Base-by-base conservation (phyloP, 2,113 vertebrate species). In the Camelus bactrianus region DNA sequence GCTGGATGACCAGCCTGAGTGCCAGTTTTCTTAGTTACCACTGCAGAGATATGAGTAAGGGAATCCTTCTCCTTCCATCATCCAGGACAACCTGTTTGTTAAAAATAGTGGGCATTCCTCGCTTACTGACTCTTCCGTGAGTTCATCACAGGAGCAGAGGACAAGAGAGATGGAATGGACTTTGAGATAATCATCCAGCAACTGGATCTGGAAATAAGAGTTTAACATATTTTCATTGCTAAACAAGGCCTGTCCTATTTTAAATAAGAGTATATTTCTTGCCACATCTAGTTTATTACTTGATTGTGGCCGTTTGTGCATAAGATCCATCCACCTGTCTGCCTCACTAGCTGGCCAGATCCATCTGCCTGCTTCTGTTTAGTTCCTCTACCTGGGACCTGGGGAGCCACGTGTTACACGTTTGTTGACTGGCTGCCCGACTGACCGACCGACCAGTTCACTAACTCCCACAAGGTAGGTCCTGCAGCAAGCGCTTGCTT, bases 181-280 rank as follows among this genome's bases (percentile, higher is more conserved):
- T 75, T 93, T 52, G 65, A 76, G 24, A 42, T 76, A 69, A 69
- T 28, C 58, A 70, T 73, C 48, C 81, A 93, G 28, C 35, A 73
- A 62, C 5, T 67, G 52, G 76, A 79, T 54, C 38, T 76, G 30
- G 30, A 82, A 89, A 56, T 65, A 65, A 52, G 28, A 62, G 16
- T 46, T 60, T 28, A 67, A 56, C 35, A 48, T 58, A 65, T 62
- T 76, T 82, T 64, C 60, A 84, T 15, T 28, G 24, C 28, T 46
- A 56, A 86, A 60, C 52, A 58, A 72, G 35, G 12, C 67, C 69
- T 64, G 26, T 77, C 26, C 48, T 52, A 9, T 72, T 79, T 82
- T 83, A 91, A 83, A 95, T 28, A 85, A 62, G 8, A 8, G 48
- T 62, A 15, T 83, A 73, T 91, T 64, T 93, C 32, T 88, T 79